Conservation (phyloP, 2,888 invertebrate species). For the Chesias legatella region DNA sequence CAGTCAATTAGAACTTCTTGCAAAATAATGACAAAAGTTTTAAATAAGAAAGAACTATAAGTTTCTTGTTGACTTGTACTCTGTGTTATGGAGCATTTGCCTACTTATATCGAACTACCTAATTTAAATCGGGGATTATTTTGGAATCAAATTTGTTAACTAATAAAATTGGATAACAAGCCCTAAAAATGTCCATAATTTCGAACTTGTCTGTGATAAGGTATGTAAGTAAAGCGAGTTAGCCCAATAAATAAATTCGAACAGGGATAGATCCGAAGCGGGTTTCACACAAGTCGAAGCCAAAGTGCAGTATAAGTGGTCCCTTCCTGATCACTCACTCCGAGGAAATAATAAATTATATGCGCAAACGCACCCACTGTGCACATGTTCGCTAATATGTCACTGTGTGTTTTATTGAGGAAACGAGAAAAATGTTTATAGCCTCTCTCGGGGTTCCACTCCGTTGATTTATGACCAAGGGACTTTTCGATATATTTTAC, state of each 20-base stretch:
- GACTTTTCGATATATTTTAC: constrained; percentile 2
- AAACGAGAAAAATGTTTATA: constrained; percentile 18
- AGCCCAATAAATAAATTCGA: neutral
- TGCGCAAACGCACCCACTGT: constrained; percentile 19
- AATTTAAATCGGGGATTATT: too few relatives aligned
- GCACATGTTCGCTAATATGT: constrained; percentile 27
- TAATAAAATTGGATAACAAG: too few relatives aligned
- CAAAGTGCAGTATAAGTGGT: constrained; percentile 31
- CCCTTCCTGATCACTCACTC: constrained; percentile 24
- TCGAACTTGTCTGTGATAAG: too few relatives aligned
- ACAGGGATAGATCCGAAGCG: constrained; percentile 4
- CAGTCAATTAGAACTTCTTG: too few relatives aligned
- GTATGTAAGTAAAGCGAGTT: too few relatives aligned
- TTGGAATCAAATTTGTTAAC: too few relatives aligned
- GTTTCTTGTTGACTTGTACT: too few relatives aligned
- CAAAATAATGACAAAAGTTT: too few relatives aligned
- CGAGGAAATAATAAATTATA: constrained; percentile 34
- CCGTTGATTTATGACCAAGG: constrained; percentile 16
- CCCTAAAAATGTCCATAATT: too few relatives aligned
- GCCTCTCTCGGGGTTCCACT: constrained; percentile 10
- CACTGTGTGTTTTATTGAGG: constrained; percentile 24
- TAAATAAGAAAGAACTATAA: too few relatives aligned
- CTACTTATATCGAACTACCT: too few relatives aligned
- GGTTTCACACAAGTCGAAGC: constrained; percentile 20
- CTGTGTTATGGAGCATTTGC: too few relatives aligned